Evolutionary conservation across 2,797 vertebrate genomes (phyloP).

Genomic region (Orientallactaga sibirica): DNA sequence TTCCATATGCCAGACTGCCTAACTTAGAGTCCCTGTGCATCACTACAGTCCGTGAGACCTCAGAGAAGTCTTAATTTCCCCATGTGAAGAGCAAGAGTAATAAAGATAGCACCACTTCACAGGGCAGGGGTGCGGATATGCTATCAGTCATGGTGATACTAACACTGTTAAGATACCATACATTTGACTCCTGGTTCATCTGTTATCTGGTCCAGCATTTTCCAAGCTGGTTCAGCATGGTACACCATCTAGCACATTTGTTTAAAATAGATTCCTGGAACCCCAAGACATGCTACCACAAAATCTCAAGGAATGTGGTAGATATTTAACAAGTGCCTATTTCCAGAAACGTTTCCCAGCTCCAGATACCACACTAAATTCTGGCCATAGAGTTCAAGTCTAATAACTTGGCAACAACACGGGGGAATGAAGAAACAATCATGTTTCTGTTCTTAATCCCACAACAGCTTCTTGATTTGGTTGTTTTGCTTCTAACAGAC

Average conservation of each 20-base stretch:
- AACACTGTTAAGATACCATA: not conserved
- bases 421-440: not conserved
- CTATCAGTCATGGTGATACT: not conserved
- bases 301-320: slow-evolving; percentile 17
- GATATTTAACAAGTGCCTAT: not conserved
- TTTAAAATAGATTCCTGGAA: slow-evolving; percentile 57
- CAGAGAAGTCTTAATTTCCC: not conserved
- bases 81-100: not conserved
- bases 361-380: not conserved
- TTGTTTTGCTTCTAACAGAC: slow-evolving; percentile 8
- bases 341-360: not conserved
- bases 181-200: not conserved
- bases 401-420: slow-evolving; percentile 14
- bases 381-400: not conserved
- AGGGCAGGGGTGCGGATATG: not conserved
- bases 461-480: not conserved
- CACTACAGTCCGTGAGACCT: not conserved
- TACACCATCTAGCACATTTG: not conserved
- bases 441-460: not conserved
- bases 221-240: not conserved
- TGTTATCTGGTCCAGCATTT: not conserved
- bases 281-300: not conserved
- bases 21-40: not conserved
- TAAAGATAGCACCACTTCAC: not conserved
- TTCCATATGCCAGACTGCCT: not conserved